Percentiles rank a stretch among this genome's conserved stretches.
These are phyloP conservation scores for Eulacestoma nigropectus DNA, from an alignment of 2,113 vertebrate genomes.

Conservation along the genomic window DNA sequence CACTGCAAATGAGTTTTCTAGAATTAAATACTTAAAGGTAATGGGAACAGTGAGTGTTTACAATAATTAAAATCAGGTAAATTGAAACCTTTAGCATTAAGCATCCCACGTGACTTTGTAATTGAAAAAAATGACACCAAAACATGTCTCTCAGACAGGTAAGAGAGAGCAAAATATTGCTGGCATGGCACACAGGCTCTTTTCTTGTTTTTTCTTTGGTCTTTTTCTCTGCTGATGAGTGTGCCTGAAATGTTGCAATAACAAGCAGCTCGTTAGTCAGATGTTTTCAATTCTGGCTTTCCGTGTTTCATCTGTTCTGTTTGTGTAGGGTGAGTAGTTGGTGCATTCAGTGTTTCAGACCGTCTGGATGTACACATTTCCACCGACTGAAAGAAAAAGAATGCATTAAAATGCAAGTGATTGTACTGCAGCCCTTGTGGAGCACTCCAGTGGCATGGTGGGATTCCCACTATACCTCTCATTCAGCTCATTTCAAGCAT, in stretches of 20 bases:
- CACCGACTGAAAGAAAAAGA: background rate
- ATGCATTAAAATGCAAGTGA: background rate
- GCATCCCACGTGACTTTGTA: background rate
- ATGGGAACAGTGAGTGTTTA: background rate
- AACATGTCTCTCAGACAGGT: background rate
- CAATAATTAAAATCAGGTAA: constrained; percentile 3
- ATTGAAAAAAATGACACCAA: background rate
- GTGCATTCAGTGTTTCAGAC: background rate
- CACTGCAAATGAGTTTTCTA: background rate
- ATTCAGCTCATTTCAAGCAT: background rate
- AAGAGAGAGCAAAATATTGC: background rate
- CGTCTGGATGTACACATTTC: background rate
- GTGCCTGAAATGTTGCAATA: background rate
- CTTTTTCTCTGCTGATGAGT: background rate
- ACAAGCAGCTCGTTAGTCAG: background rate
- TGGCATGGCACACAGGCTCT: background rate
- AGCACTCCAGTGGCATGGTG: background rate
- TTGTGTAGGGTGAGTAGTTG: background rate
- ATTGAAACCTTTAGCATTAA: background rate
- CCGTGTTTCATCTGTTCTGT: background rate
- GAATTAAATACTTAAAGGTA: constrained; percentile 4
- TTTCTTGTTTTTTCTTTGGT: background rate
- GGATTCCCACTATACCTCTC: background rate
- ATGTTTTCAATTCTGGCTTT: background rate
- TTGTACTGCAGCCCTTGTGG: background rate